These are phyloP conservation scores for Catharus fuscescens DNA, from an alignment of 2,113 vertebrate species.

Conservation along the genomic window DNA sequence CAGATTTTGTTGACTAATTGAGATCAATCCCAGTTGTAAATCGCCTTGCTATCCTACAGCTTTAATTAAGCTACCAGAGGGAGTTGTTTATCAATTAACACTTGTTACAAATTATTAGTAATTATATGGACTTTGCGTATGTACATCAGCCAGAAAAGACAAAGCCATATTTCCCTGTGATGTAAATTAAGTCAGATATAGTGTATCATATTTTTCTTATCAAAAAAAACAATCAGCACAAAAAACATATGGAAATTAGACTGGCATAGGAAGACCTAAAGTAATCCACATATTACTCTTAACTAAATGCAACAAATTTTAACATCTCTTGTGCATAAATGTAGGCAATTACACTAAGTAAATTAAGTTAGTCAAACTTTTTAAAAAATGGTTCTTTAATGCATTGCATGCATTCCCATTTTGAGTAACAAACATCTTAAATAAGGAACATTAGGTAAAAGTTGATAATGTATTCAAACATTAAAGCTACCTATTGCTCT, in stretches of 20 bases:
- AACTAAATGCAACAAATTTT: slow-evolving; percentile 13
- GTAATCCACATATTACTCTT: not conserved
- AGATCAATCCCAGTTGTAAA: slow-evolving; percentile 89
- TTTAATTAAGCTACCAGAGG: slow-evolving; percentile 87
- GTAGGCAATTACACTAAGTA: not conserved
- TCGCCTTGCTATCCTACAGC: slow-evolving; percentile 79
- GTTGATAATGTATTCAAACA: slow-evolving; percentile 81
- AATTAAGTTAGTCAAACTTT: slow-evolving; percentile 7
- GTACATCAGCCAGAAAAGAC: slow-evolving; percentile 66
- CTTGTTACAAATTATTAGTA: slow-evolving; percentile 90
- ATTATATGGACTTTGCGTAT: slow-evolving; percentile 81
- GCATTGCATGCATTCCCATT: slow-evolving; percentile 40
- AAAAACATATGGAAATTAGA: not conserved
- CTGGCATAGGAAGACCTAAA: slow-evolving; percentile 7
- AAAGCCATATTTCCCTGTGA: slow-evolving; percentile 51
- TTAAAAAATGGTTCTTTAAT: not conserved
- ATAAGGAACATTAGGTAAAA: slow-evolving; percentile 74
- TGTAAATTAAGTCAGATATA: slow-evolving; percentile 29
- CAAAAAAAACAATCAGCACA: not conserved
- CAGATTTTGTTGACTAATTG: slow-evolving; percentile 89
- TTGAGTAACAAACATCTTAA: slow-evolving; percentile 66
- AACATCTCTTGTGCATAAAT: not conserved
- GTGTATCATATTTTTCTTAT: slow-evolving; percentile 16
- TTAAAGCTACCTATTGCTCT: slow-evolving; percentile 80
- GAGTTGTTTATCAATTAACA: slow-evolving; percentile 90